A percentile compares a stretch with the other conserved stretches of the same genome.
Evolutionary conservation across 2,113 vertebrate genomes (phyloP).

Genomic region (Tachysurus vachellii): DNA sequence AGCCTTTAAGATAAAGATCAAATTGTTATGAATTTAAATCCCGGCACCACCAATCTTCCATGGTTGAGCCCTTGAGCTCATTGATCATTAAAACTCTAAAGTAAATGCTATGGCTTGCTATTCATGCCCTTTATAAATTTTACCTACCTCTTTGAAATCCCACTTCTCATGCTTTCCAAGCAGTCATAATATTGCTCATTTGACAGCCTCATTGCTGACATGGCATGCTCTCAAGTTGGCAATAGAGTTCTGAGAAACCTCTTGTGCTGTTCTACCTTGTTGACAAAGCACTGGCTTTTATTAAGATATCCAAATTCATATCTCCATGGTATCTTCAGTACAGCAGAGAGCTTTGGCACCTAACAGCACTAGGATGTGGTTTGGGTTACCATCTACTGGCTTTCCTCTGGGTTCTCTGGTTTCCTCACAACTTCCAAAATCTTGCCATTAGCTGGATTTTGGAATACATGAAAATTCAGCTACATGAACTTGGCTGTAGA

Average conservation of each 20-base stretch:
- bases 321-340: no score
- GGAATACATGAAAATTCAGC: no score
- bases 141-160: background rate
- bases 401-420: no score
- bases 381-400: no score
- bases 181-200: background rate
- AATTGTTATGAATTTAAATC: background rate
- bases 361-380: no score
- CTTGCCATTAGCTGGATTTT: no score
- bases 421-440: no score
- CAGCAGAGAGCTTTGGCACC: no score
- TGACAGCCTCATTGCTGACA: background rate
- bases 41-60: background rate
- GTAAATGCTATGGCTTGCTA: background rate
- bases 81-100: background rate
- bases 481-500: no score
- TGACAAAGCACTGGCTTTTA: no score
- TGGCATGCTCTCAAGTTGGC: background rate
- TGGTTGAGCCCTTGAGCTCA: background rate
- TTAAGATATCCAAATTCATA: no score
- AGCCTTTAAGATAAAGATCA: background rate
- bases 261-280: background rate
- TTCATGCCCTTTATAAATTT: background rate
- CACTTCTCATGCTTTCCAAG: background rate
- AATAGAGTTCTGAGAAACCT: background rate